Conservation (phyloP, 2,888 invertebrate species). For the Noctuana brunneofusca region DNA sequence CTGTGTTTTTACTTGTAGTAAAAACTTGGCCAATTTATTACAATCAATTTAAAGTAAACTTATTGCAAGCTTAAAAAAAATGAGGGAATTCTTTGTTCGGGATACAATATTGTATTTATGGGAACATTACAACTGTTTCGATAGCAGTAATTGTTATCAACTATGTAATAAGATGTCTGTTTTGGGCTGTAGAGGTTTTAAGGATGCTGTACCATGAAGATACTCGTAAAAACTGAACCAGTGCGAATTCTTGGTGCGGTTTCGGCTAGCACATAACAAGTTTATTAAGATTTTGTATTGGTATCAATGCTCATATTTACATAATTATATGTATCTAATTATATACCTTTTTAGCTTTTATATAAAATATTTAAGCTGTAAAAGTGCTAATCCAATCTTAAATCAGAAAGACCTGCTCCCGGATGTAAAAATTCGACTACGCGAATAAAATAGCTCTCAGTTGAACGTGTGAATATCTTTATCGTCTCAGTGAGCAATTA, state of each 20-base stretch:
- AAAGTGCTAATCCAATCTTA: too few species aligned
- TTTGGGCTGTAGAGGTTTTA: too few species aligned
- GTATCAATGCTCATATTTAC: too few species aligned
- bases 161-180: too few species aligned
- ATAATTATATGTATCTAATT: too few species aligned
- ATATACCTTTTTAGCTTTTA: too few species aligned
- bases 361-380: too few species aligned
- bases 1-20: conserved; percentile 31
- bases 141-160: neutral
- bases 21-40: conserved; percentile 34
- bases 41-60: conserved; percentile 29
- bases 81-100: neutral
- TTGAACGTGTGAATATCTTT: conserved; percentile 36
- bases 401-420: conserved; percentile 8
- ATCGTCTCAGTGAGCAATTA: conserved; percentile 34
- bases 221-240: too few species aligned
- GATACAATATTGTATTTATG: neutral
- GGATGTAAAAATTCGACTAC: conserved; percentile 4
- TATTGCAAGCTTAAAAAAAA: conserved; percentile 2
- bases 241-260: too few species aligned
- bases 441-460: neutral
- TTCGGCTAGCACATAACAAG: too few species aligned
- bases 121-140: neutral
- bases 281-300: too few species aligned
- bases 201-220: too few species aligned